phyloP scores from a whole-genome alignment of 2,888 invertebrate genomes.

The Phalera bucephala region DNA sequence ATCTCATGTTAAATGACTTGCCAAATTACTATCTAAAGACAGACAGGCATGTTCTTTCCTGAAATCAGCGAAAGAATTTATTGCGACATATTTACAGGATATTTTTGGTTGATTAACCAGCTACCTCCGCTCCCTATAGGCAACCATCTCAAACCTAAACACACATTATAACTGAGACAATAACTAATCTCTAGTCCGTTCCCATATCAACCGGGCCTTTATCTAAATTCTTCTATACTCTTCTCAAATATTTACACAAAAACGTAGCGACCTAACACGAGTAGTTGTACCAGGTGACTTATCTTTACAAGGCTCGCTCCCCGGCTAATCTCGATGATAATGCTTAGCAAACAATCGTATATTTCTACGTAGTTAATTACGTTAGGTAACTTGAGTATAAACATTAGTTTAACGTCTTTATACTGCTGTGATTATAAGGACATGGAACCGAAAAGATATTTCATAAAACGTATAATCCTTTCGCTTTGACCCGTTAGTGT shows the following conservation, averaged over 20 bases:
- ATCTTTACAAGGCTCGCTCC: conserved; percentile 47
- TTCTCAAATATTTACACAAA: conserved; percentile 45
- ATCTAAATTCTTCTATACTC: conserved; percentile 29
- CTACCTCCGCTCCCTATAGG: too few relatives aligned
- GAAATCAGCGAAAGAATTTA: too few relatives aligned
- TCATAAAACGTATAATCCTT: too few relatives aligned
- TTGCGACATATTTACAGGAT: too few relatives aligned
- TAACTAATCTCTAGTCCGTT: not conserved
- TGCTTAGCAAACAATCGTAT: conserved; percentile 42
- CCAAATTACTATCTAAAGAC: too few relatives aligned
- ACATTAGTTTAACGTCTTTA: conserved; percentile 16
- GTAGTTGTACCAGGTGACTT: conserved; percentile 28
- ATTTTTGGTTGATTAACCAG: too few relatives aligned
- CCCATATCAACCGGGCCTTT: conserved; percentile 9
- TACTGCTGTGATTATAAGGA: conserved; percentile 1
- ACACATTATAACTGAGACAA: not conserved
- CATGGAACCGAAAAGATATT: too few relatives aligned
- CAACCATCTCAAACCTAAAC: too few relatives aligned
- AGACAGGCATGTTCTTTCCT: too few relatives aligned
- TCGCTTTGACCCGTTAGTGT: too few relatives aligned
- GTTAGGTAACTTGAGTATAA: conserved; percentile 21
- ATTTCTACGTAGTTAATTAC: conserved; percentile 43
- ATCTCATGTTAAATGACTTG: too few relatives aligned
- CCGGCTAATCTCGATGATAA: conserved; percentile 49
- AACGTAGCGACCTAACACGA: conserved; percentile 35